Base-by-base conservation (phyloP, 2,113 vertebrate species). In the Dasyurus viverrinus region DNA sequence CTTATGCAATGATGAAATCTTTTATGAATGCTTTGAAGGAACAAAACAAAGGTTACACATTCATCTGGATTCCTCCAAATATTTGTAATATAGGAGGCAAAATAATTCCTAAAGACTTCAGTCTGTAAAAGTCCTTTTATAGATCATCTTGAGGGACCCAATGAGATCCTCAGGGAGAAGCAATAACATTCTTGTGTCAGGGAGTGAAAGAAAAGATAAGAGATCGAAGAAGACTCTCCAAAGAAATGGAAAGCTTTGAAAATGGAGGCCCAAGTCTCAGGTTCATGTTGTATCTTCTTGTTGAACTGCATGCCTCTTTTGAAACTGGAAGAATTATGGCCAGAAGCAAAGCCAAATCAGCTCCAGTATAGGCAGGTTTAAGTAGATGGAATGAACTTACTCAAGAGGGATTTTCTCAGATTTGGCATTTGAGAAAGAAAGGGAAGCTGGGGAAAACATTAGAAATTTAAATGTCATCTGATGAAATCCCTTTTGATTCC, bases 401-500 rank as follows among this genome's bases (percentile, higher is more conserved):
- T 36, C 90, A 93, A 46, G 8, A 93, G 46, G 53, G n/a, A 84
- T 93, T 95, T 55, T 95, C 93, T 57, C 60, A 91, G 90, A 25
- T 24, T 54, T 93, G 48, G 48, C 54, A 93, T 68, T 94, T 95
- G 91, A 95, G 92, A 94, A 89, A 92, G 46, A 48, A 95, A 92
- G 95, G 84, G 47, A 23, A 92, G 26, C 84, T 42, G 90, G 48
- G 30, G 90, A 94, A 94, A 42, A 3, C 95, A 94, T 95, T 96
- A 96, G 90, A 96, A 96, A 93, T 96, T 95, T 93, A 97, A 94
- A 96, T 95, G 23, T 48, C 36, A 96, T 96, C 92, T 95, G 93
- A 94, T 95, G n/a, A 97, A 96, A 96, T 95, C 12, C 89, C 93
- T 94, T 93, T 95, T 19, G 89, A 95, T 54, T 84, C 57, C 54